Evolutionary conservation across 2,888 invertebrate species (phyloP).

Genomic region (Urechis unicinctus): DNA sequence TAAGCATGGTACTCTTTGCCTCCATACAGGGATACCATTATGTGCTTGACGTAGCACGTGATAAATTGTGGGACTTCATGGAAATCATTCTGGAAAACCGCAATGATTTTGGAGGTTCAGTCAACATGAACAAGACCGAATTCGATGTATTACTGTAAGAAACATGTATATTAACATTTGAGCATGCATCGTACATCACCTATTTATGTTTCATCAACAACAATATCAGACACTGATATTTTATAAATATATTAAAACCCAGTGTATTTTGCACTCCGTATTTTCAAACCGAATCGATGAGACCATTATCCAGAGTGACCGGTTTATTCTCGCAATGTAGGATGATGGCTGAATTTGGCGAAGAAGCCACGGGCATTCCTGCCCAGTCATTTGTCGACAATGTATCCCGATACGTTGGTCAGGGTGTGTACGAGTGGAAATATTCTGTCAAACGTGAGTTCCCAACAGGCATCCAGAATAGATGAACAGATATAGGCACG

Average conservation of each 20-base stretch:
- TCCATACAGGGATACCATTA: too few relatives aligned
- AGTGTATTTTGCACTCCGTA: too few relatives aligned
- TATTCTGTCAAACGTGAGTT: constrained; percentile 4
- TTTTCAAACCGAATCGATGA: too few relatives aligned
- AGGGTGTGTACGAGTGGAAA: background rate
- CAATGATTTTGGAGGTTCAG: background rate
- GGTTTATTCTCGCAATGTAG: background rate
- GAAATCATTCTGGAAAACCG: background rate
- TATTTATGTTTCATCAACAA: too few relatives aligned
- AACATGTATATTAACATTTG: too few relatives aligned
- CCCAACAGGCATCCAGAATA: too few relatives aligned
- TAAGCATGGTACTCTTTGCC: too few relatives aligned
- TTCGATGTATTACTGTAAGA: constrained; percentile 5
- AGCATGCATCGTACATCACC: too few relatives aligned
- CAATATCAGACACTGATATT: too few relatives aligned
- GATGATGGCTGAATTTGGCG: constrained; percentile 1
- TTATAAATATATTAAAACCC: too few relatives aligned
- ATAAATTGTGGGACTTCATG: constrained; percentile 3
- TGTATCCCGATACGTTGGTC: background rate
- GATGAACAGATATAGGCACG: too few relatives aligned
- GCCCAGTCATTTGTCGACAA: background rate
- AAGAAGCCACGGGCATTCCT: background rate
- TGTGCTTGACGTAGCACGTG: too few relatives aligned
- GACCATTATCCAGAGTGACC: background rate
- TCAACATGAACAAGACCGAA: constrained; percentile 2